Percentiles rank a stretch among this genome's conserved stretches.
These are phyloP conservation scores for Ennomos quercinarius DNA, from an alignment of 2,888 invertebrate genomes.

Conservation along the genomic window DNA sequence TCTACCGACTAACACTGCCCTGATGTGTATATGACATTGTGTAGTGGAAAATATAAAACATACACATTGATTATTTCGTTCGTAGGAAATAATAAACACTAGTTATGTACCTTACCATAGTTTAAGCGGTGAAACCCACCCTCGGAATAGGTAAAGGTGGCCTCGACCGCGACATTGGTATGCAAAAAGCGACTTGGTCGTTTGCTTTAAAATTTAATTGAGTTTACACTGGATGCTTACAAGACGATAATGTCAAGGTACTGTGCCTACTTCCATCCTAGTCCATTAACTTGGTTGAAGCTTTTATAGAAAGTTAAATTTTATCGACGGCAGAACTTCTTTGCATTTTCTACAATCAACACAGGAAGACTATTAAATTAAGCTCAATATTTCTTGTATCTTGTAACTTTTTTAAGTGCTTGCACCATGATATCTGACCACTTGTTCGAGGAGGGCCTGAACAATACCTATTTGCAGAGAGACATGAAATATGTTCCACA, in stretches of 20 bases:
- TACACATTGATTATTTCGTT: too few species aligned
- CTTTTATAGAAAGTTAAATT: neutral
- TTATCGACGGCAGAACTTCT: neutral
- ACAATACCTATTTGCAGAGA: constrained; percentile 61
- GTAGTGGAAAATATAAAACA: too few species aligned
- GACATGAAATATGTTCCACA: constrained; percentile 73
- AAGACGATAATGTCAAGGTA: constrained; percentile 58
- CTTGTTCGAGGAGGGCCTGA: constrained; percentile 74
- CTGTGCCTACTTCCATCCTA: constrained; percentile 25
- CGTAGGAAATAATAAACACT: neutral
- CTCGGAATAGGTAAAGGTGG: constrained; percentile 17
- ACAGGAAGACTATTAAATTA: too few species aligned
- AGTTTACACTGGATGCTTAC: constrained; percentile 69
- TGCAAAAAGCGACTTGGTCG: constrained; percentile 61
- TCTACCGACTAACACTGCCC: too few species aligned
- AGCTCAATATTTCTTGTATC: too few species aligned
- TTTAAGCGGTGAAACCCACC: constrained; percentile 7
- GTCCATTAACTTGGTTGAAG: constrained; percentile 41
- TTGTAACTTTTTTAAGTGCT: constrained; percentile 4
- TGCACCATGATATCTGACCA: constrained; percentile 68
- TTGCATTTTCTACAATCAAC: neutral
- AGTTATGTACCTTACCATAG: neutral
- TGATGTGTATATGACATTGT: too few species aligned
- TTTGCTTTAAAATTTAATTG: constrained; percentile 77
- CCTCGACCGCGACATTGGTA: constrained; percentile 60